Conservation (phyloP, 2,113 vertebrate genomes). For the Atlantisia rogersi region DNA sequence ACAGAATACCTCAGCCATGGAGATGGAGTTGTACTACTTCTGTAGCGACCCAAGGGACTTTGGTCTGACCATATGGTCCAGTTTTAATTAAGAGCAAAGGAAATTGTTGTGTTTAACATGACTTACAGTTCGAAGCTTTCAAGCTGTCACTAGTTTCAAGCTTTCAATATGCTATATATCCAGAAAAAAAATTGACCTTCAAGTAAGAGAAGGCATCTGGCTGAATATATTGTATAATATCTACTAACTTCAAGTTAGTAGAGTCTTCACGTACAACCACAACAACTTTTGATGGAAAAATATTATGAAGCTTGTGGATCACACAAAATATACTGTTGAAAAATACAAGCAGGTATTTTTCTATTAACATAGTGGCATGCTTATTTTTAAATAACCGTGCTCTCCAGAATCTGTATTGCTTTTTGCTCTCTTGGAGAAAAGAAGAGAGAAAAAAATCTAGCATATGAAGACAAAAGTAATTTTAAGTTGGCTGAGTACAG, state of each 20-base stretch:
- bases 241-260: not conserved
- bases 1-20: not conserved
- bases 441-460: conserved; percentile 40
- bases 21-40: not conserved
- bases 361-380: not conserved
- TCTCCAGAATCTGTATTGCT: conserved; percentile 22
- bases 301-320: not conserved
- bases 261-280: not conserved
- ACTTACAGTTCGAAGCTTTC: not conserved
- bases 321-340: not conserved
- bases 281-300: not conserved
- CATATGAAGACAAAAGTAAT: conserved; percentile 48
- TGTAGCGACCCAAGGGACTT: not conserved
- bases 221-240: not conserved
- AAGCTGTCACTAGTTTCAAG: not conserved
- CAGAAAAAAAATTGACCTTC: not conserved
- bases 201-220: not conserved
- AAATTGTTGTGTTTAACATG: not conserved
- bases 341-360: not conserved
- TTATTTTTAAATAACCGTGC: conserved; percentile 3
- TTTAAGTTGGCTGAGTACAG: conserved; percentile 24
- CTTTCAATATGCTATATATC: not conserved
- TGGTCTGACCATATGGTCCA: not conserved
- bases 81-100: not conserved
- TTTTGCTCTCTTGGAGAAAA: conserved; percentile 6